phyloP scores from a whole-genome alignment of 2,888 invertebrate species.

The Pterostichus niger region DNA sequence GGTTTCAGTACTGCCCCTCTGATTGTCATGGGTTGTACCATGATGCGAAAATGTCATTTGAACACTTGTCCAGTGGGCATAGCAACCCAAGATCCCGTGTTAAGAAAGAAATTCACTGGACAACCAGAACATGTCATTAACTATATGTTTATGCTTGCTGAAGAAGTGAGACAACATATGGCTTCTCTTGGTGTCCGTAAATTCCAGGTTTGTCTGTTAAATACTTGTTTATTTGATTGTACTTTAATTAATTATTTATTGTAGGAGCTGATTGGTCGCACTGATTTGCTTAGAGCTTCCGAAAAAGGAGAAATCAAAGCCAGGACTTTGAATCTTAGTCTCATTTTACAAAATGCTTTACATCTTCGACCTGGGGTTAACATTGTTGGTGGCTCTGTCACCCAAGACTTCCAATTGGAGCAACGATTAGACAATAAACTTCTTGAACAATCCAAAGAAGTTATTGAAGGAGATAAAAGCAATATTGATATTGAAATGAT shows the following conservation, averaged over 20 bases:
- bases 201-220: slow-evolving; percentile 81
- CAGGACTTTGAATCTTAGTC: slow-evolving; percentile 89
- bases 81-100: slow-evolving; percentile 97
- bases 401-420: slow-evolving; percentile 93
- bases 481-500: slow-evolving; percentile 86
- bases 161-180: slow-evolving; percentile 96
- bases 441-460: slow-evolving; percentile 85
- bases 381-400: slow-evolving; percentile 92
- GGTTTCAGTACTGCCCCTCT: slow-evolving; percentile 99
- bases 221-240: not conserved
- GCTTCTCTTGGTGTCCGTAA: slow-evolving; percentile 92
- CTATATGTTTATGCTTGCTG: slow-evolving; percentile 98
- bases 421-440: slow-evolving; percentile 89
- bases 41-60: slow-evolving; percentile 99
- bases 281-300: slow-evolving; percentile 90
- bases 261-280: slow-evolving; percentile 92
- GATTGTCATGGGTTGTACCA: slow-evolving; percentile 98
- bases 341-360: slow-evolving; percentile 93
- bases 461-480: slow-evolving; percentile 86
- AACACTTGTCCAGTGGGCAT: slow-evolving; percentile 99
- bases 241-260: slow-evolving; percentile 58
- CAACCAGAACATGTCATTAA: slow-evolving; percentile 99
- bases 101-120: slow-evolving; percentile 97
- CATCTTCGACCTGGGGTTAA: slow-evolving; percentile 94
- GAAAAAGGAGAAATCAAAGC: slow-evolving; percentile 88